These are phyloP conservation scores for Chromis chromis DNA, from an alignment of 2,797 vertebrate species.

Conservation along the genomic window DNA sequence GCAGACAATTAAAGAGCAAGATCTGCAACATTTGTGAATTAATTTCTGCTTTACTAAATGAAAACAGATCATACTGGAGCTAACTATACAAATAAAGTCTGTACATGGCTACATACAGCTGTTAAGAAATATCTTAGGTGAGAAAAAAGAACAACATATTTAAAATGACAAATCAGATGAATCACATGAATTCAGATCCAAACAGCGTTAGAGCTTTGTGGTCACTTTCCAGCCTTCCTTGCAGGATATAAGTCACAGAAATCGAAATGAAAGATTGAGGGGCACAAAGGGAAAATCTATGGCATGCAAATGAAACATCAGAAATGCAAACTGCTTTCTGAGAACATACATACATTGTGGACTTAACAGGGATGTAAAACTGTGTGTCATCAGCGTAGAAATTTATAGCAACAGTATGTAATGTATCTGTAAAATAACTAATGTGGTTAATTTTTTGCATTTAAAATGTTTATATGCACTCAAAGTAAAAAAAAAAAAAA, in stretches of 20 bases:
- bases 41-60: slow-evolving; percentile 39
- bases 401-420: too few relatives aligned
- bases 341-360: background rate
- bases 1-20: slow-evolving; percentile 52
- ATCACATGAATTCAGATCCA: background rate
- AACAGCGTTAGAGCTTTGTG: background rate
- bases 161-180: background rate
- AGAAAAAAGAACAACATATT: background rate
- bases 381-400: background rate
- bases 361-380: background rate
- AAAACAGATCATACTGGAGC: slow-evolving; percentile 36
- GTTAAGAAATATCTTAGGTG: background rate
- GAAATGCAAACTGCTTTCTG: background rate
- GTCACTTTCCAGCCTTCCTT: background rate
- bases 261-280: background rate
- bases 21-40: slow-evolving; percentile 63
- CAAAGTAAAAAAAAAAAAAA: too few relatives aligned
- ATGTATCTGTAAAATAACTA: too few relatives aligned
- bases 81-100: background rate
- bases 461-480: too few relatives aligned
- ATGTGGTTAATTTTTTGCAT: too few relatives aligned
- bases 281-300: background rate
- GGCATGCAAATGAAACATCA: background rate
- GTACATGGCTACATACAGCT: background rate
- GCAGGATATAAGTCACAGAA: background rate